These are phyloP conservation scores for Eubasilissa regina DNA, from an alignment of 1,140 invertebrate species.

Conservation along the genomic window DNA sequence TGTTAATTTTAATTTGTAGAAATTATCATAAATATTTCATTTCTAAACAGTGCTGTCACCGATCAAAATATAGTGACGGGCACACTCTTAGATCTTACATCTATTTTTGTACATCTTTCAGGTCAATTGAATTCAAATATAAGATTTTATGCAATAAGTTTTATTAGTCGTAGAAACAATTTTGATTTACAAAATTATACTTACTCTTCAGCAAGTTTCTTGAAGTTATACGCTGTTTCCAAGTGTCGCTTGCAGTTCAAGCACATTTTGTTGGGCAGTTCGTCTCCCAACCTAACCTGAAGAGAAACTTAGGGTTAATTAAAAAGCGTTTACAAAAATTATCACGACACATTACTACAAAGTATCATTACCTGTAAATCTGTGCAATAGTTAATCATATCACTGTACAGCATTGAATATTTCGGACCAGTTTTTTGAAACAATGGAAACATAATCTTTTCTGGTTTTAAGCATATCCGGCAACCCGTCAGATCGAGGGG, in stretches of 20 bases:
- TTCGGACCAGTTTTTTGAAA: conserved; percentile 24
- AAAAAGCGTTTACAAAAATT: conserved; percentile 1
- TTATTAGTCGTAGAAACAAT: too few relatives aligned
- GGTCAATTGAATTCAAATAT: too few relatives aligned
- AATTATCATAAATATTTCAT: too few relatives aligned
- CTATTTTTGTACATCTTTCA: too few relatives aligned
- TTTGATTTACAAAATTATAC: not conserved
- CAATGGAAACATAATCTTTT: conserved; percentile 38
- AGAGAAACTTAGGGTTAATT: conserved; percentile 24
- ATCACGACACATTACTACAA: not conserved
- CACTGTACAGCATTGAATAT: conserved; percentile 13
- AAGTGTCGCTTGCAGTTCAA: conserved; percentile 24
- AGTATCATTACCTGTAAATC: conserved; percentile 35
- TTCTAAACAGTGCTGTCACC: too few relatives aligned
- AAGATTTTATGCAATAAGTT: too few relatives aligned
- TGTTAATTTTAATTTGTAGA: too few relatives aligned
- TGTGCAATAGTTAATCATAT: conserved; percentile 47
- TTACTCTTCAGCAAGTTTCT: conserved; percentile 49
- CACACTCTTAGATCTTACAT: too few relatives aligned
- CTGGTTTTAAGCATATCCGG: conserved; percentile 42
- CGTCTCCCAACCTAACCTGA: conserved; percentile 33
- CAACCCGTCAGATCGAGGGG: conserved; percentile 27
- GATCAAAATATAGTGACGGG: too few relatives aligned
- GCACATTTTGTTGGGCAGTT: conserved; percentile 39
- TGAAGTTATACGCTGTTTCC: conserved; percentile 41